Conservation (phyloP, 2,888 invertebrate genomes). For the Netelia virgata region DNA sequence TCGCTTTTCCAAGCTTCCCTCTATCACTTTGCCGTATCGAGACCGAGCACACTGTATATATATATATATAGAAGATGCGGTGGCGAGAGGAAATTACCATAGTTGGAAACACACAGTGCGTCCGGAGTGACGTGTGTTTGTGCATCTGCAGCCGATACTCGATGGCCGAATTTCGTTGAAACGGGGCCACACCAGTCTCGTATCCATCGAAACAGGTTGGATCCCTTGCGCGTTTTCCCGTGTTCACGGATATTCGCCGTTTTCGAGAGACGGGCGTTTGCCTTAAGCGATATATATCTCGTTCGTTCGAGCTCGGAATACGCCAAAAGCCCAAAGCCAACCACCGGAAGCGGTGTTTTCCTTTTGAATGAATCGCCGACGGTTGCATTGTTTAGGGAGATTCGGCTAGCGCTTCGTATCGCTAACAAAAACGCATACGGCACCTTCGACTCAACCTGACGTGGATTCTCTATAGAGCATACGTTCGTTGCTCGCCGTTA, state of each 20-base stretch:
- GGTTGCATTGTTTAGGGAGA: no score
- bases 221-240: neutral
- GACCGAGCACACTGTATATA: neutral
- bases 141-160: neutral
- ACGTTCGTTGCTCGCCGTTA: no score
- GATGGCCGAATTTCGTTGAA: neutral
- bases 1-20: slow-evolving; percentile 21
- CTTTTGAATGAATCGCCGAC: no score
- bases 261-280: no score
- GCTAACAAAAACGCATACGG: no score
- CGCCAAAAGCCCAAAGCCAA: no score
- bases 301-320: no score
- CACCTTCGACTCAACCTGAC: no score
- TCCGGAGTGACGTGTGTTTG: neutral
- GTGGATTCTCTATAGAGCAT: no score
- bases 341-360: no score
- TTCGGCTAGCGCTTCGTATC: no score
- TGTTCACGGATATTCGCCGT: neutral
- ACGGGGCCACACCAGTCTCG: neutral
- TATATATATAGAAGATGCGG: neutral
- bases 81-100: neutral
- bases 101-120: neutral
- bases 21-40: slow-evolving; percentile 26
- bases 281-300: no score
- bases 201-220: neutral